A percentile compares a stretch with the other conserved stretches of the same genome.
phyloP scores from a whole-genome alignment of 2,797 vertebrate species.

The Myoxocephalus aenaeus region DNA sequence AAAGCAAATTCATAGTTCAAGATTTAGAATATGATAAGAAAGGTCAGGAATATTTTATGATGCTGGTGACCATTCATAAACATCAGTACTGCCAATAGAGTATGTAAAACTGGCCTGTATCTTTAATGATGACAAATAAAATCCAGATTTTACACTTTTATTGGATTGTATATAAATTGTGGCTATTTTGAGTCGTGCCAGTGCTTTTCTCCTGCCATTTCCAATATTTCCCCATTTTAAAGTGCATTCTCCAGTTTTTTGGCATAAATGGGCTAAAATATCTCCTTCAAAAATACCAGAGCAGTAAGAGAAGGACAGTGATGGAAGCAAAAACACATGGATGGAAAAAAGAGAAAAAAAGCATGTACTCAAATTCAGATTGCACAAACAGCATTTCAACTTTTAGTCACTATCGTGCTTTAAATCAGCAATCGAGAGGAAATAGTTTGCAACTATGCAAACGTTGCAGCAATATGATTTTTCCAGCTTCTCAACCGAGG shows the following conservation, averaged over 20 bases:
- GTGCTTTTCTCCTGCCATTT: neutral
- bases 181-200: neutral
- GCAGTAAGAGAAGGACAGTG: neutral
- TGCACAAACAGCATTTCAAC: neutral
- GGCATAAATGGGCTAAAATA: neutral
- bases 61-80: neutral
- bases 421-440: fast-evolving
- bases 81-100: neutral
- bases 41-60: neutral
- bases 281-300: neutral
- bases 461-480: too few species aligned
- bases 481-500: neutral
- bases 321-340: neutral
- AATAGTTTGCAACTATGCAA: neutral
- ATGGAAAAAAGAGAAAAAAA: neutral
- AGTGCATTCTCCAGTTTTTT: neutral
- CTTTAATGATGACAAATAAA: neutral
- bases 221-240: neutral
- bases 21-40: neutral
- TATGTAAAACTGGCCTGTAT: neutral
- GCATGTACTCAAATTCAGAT: neutral
- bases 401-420: neutral
- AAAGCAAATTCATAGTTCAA: neutral
- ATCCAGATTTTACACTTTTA: neutral
- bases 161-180: neutral